Base-by-base conservation (phyloP, 1,140 invertebrate genomes). In the Halyomorpha halys region DNA sequence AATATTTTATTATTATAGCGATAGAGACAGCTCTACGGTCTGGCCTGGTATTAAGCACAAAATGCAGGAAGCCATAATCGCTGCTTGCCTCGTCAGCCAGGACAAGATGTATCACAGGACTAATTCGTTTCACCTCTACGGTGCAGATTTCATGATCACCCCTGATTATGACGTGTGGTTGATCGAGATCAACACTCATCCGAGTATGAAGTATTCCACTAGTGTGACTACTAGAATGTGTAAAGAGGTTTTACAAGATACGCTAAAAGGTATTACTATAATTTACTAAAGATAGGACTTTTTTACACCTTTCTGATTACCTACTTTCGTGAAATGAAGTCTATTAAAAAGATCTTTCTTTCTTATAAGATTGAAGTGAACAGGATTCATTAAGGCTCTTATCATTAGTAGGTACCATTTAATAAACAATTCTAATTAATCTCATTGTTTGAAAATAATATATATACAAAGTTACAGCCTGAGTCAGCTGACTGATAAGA, bases 151-250 rank as follows among this genome's bases (percentile, higher is more conserved):
- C 73, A 93, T 96, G 86, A 69, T 84, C 16, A 87, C 87, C 59
- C 89, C 93, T 65, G 90, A 94, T 73, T 90, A 88, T 68, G 84
- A 83, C 56, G 90, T 91, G 0, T 95, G 91, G 90, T 76, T 96
- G 0, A 89, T 97, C 67, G 94, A 97, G 74, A 95, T 97, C 66
- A 96, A 97, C 73, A 94, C 89, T 14, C 91, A 90, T 76, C 93
- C 93, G 0, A 90, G 91, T 71, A 84, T 97, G 79, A 89, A 89
- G 30, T 81, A 86, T 9, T 91, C 87, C 1, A 95, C 92, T 0
- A 89, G 85, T 65, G 90, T 96, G 0, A 97, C 93, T 0, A 85
- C 88, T 0, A 76, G 86, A 62, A 78, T 97, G 69, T 95, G 92
- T 73, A 81, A 86, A 15, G 86, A 87, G 72, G 91, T 90, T 56